phyloP scores from a whole-genome alignment of 2,113 vertebrate species.

The Gopherus flavomarginatus region DNA sequence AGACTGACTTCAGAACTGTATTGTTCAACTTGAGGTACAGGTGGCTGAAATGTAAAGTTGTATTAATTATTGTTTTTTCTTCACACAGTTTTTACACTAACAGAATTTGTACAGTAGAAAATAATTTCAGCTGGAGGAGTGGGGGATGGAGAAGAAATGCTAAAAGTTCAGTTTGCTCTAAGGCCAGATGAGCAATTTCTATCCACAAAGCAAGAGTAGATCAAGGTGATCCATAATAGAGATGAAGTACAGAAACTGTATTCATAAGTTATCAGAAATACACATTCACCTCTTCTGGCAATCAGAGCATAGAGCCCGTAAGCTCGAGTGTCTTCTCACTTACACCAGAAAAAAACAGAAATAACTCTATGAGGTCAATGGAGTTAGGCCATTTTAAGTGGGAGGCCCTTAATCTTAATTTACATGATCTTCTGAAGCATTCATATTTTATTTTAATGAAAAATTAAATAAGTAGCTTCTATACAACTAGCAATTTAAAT shows the following conservation, averaged over 20 bases:
- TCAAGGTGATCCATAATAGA: not conserved
- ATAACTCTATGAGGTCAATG: not conserved
- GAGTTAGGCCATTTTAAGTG: not conserved
- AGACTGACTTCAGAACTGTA: not conserved
- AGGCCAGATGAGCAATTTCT: not conserved
- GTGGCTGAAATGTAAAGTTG: conserved; percentile 57
- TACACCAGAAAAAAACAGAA: not conserved
- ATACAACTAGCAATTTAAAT: not conserved
- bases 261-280: not conserved
- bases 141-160: not conserved
- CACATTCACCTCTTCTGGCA: not conserved
- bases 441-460: not conserved
- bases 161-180: not conserved
- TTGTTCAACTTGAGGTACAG: not conserved
- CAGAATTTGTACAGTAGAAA: not conserved
- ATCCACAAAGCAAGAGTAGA: not conserved
- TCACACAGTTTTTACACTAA: not conserved
- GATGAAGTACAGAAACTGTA: not conserved
- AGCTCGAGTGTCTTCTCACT: not conserved
- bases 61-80: not conserved
- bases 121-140: not conserved
- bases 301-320: not conserved
- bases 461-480: not conserved
- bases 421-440: not conserved
- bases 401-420: not conserved